These are phyloP conservation scores for Drosophila gunungcola DNA, from an alignment of 1,140 invertebrate species.

Conservation along the genomic window DNA sequence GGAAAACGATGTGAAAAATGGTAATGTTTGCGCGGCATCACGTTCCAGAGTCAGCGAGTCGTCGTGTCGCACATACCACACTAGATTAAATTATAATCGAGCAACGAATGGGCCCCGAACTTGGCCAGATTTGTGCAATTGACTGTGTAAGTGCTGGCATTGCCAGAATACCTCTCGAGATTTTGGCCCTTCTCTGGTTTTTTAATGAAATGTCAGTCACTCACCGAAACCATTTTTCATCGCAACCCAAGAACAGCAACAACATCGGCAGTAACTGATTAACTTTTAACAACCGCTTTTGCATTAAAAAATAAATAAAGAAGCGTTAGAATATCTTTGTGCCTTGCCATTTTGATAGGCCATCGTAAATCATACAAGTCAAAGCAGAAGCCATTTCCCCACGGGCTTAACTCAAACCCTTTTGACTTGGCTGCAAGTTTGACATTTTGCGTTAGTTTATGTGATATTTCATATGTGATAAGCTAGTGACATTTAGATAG, in stretches of 20 bases:
- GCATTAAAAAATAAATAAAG: constrained; percentile 59
- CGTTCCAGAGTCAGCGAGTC: constrained; percentile 49
- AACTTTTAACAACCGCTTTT: constrained; percentile 76
- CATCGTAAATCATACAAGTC: constrained; percentile 72
- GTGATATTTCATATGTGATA: constrained; percentile 80
- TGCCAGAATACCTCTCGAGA: constrained; percentile 8
- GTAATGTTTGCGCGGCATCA: constrained; percentile 67
- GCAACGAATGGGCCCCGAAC: constrained; percentile 42
- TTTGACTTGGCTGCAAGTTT: constrained; percentile 58
- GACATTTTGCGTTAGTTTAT: constrained; percentile 82
- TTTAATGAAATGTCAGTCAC: constrained; percentile 80
- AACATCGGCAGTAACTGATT: constrained; percentile 63
- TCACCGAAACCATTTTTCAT: constrained; percentile 69
- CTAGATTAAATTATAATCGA: constrained; percentile 82
- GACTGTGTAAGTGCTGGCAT: constrained; percentile 70
- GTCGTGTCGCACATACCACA: constrained; percentile 78
- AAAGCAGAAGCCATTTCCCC: constrained; percentile 11
- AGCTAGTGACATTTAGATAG: constrained; percentile 64
- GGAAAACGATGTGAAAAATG: constrained; percentile 73
- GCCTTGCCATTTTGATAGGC: constrained; percentile 65
- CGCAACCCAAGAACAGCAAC: constrained; percentile 20
- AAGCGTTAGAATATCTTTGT: constrained; percentile 58
- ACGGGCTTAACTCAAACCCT: constrained; percentile 47
- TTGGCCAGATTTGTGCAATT: constrained; percentile 76
- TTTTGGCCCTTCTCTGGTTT: constrained; percentile 13